Base-by-base conservation (phyloP, 2,888 invertebrate genomes). In the Apamea crenata region DNA sequence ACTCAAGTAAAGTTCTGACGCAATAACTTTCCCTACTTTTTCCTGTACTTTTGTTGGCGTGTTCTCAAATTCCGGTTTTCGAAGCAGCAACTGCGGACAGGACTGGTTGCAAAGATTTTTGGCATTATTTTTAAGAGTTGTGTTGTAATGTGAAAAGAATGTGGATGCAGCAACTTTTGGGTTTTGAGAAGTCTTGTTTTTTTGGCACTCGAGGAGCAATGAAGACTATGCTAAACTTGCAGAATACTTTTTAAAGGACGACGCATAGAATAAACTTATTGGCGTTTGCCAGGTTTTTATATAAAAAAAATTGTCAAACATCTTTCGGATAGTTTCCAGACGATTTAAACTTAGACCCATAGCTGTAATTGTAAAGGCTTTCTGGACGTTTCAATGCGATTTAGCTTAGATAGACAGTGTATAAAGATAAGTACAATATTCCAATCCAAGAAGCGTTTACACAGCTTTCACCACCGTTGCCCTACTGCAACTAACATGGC, bases 31-130 rank as follows among this genome's bases (percentile, higher is more conserved):
- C 53, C 25, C 47, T 47, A 6, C 29, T 61, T 87, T 84, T 79
- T 65, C 63, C 69, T 69, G 63, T 75, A 66, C 14, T 47, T 74
- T 71, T 29, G 66, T 84, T 80, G 84, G 87, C 87, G 36, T 40
- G 61, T 36, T 76, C 53, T 74, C 87, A 80, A 84, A 80, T 68
- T 80, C 87, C 76, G 87, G 85, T 84, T 87, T 80, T 61, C 50
- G 63, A 73, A 29, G 56, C 40, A 67, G n/a, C 66, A 75, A 75
- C 68, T 50, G 29, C 36, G 12, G 29, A 67, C 73, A 84, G 63
- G 65, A 75, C 50, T 66, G 84, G 74, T 61, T 73, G 61, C 67
- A 44, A 82, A 76, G 6, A 65, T 78, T 76, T 85, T 79, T 71
- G 18, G 50, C 36, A 76, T 71, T 81, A n/a, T 68, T 79, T 61